phyloP scores from a whole-genome alignment of 2,797 vertebrate genomes.

The Darevskia nairensis region DNA sequence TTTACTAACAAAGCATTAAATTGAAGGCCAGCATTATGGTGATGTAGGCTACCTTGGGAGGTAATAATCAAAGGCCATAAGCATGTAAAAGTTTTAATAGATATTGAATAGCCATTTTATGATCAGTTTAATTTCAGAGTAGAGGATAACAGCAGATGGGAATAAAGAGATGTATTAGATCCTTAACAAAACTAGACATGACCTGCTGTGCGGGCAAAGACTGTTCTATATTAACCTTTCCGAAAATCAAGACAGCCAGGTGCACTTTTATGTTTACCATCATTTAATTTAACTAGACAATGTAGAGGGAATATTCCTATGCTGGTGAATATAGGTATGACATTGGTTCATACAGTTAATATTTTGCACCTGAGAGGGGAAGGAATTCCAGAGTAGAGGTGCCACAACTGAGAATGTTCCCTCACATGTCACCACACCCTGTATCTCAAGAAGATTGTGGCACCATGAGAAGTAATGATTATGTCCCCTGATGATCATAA shows the following conservation, averaged over 20 bases:
- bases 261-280: not conserved
- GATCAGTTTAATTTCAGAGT: slow-evolving; percentile 47
- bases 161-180: slow-evolving; percentile 55
- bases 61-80: slow-evolving; percentile 33
- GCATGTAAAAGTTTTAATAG: slow-evolving; percentile 37
- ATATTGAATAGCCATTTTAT: slow-evolving; percentile 55
- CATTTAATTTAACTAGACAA: slow-evolving; percentile 35
- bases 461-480: no score
- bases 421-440: no score
- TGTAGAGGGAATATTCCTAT: slow-evolving; percentile 17
- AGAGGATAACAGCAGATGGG: slow-evolving; percentile 58
- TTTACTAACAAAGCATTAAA: slow-evolving; percentile 19
- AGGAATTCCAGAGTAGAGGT: no score
- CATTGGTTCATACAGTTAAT: not conserved
- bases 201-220: slow-evolving; percentile 26
- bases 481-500: no score
- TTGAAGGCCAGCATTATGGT: slow-evolving; percentile 8
- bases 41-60: slow-evolving; percentile 16
- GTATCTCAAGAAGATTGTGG: no score
- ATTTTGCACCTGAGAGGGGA: slow-evolving; percentile 7
- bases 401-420: no score
- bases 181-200: slow-evolving; percentile 40
- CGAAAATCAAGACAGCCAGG: slow-evolving; percentile 27
- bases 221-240: not conserved
- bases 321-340: not conserved